Evolutionary conservation across 2,888 invertebrate species (phyloP), one percentile per base, ranked within the genome.

Genomic region (Drosophila siamana): DNA sequence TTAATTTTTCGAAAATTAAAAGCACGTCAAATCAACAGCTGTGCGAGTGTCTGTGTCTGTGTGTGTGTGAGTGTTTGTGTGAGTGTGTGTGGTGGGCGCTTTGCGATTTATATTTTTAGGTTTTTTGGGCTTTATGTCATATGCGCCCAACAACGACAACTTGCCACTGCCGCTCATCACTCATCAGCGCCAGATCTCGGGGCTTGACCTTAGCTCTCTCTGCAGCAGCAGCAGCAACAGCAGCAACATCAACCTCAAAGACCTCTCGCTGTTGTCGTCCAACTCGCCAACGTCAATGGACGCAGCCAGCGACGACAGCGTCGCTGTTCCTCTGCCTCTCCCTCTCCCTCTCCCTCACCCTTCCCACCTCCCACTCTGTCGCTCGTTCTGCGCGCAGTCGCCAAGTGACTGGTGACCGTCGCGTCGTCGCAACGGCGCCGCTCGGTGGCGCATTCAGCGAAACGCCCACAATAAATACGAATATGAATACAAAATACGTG

Each of bases 1-100:
- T 84, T 80, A 68, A 86, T 80, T 78, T 85, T 74, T 69, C 60
- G 50, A 74, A 86, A 85, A 84, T 86, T 80, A 84, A 86, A 86
- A 84, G 82, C 80, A 72, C 82, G 57, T 78, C 74, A 84, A 79
- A 77, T 72, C 57, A 72, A 76, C 75, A 78, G 69, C 70, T 79
- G 68, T 56, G 44, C 1, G 26, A 19, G 54, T 43, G 36, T 57
- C 52, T 11, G 44, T 61, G 47, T 16, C 47, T 36, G 55, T 57
- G 41, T 36, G 48, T 24, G 44, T 28, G 30, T 54, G 57, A 62
- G 55, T 55, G 56, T 68, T 47, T 62, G 80, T 68, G 86, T 85
- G n/a, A n/a, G 41, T 36, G 48, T 24, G 44, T 28, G 30, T 54
- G 57, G 86, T 85, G 73, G 83, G 83, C 82, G 82, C 75, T 65